phyloP scores from a whole-genome alignment of 2,797 vertebrate species.

The Aldrovandia affinis region DNA sequence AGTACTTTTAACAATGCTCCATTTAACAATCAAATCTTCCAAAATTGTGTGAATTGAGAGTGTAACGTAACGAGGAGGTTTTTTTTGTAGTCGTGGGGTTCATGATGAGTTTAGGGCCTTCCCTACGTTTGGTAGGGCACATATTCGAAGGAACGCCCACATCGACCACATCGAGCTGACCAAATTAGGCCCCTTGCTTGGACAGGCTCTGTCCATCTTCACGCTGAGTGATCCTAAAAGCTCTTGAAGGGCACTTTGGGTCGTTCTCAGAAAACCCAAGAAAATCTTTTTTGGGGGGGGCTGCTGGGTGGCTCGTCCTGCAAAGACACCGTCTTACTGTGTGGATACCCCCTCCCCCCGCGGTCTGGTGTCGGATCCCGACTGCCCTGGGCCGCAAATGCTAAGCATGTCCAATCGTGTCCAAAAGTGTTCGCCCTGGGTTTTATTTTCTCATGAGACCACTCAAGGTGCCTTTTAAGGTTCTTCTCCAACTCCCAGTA shows the following conservation, averaged over 20 bases:
- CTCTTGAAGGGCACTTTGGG: constrained; percentile 18
- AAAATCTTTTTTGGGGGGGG: not conserved
- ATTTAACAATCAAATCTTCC: not conserved
- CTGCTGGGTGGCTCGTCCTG: not conserved
- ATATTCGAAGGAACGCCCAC: not conserved
- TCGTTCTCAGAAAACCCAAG: constrained; percentile 1
- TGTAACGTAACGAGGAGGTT: not conserved
- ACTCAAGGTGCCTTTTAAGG: constrained; percentile 14
- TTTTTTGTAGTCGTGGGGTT: not conserved
- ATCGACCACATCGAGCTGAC: not conserved
- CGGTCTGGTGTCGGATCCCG: not conserved
- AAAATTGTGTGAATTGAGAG: constrained; percentile 8
- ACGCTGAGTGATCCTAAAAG: not conserved
- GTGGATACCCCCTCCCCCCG: not conserved
- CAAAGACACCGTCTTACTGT: not conserved
- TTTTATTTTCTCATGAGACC: constrained; percentile 6
- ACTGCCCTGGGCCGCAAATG: constrained; percentile 7
- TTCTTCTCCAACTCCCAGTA: constrained; percentile 14
- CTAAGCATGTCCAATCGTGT: constrained; percentile 9
- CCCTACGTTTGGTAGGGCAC: not conserved
- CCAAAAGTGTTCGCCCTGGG: not conserved
- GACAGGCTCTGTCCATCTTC: not conserved
- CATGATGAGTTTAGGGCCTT: not conserved
- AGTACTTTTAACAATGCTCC: not conserved
- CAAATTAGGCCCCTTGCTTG: not conserved